These are phyloP conservation scores for Chymomyza fuscimana DNA, from an alignment of 2,888 invertebrate genomes.

Conservation along the genomic window DNA sequence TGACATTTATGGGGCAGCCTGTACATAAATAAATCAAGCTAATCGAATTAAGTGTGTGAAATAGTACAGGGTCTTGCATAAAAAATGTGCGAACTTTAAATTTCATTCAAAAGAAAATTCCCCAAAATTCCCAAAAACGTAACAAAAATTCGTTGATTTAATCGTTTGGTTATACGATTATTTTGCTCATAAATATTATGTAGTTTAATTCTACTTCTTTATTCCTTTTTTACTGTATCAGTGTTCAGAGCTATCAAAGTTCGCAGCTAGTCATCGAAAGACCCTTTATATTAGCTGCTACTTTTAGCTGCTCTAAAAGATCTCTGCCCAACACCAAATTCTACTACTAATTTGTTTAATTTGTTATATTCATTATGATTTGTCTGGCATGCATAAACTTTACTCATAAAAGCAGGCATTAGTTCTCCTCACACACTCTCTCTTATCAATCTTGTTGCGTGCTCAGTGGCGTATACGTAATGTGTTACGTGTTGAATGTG, in stretches of 20 bases:
- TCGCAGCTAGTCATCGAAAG: no score
- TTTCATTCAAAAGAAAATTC: no score
- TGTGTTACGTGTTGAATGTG: conserved; percentile 2
- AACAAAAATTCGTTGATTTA: no score
- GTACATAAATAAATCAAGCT: conserved; percentile 35
- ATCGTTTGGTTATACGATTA: no score
- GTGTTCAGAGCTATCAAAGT: no score
- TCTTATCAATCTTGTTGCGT: conserved; percentile 2
- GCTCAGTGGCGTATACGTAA: not conserved
- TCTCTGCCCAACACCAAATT: not conserved
- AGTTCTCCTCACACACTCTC: not conserved
- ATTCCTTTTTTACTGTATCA: no score
- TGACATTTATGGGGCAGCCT: conserved; percentile 52
- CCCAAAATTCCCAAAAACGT: no score
- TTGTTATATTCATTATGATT: conserved; percentile 21
- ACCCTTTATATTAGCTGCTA: no score
- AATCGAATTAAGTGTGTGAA: conserved; percentile 14
- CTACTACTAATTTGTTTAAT: conserved; percentile 14
- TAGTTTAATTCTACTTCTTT: no score
- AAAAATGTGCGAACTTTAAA: no score
- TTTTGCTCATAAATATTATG: no score
- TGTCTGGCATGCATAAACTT: not conserved
- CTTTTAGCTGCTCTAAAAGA: not conserved
- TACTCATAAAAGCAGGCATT: not conserved
- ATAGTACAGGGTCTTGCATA: not conserved